Evolutionary conservation across 53 echinoderm and acorn worm genomes (phyloP).

Genomic region (Crossaster papposus): DNA sequence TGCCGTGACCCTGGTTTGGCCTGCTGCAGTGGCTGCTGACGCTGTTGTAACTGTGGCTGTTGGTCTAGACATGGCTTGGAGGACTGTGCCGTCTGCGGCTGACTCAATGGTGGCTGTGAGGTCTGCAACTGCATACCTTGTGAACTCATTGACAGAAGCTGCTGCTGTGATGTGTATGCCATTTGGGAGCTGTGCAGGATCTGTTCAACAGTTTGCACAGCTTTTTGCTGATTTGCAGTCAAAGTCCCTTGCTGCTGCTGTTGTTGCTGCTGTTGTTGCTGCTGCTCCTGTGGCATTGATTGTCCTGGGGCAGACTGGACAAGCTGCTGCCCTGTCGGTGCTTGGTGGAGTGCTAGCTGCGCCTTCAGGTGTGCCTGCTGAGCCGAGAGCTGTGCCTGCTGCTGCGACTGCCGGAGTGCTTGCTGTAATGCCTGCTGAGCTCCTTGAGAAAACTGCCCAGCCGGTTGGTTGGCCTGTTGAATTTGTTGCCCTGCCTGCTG

Average conservation of each 20-base stretch:
- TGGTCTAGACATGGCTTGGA: too few relatives aligned
- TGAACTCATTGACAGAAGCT: conserved; percentile 5
- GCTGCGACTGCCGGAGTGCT: conserved; percentile 30
- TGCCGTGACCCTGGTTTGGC: conserved; percentile 19
- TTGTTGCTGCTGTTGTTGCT: conserved; percentile 8
- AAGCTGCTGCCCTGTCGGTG: conserved; percentile 23
- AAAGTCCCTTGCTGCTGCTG: conserved; percentile 27
- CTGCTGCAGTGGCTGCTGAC: conserved; percentile 38
- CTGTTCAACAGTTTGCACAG: conserved; percentile 28
- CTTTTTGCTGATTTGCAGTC: conserved; percentile 27
- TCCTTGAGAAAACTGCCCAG: background rate
- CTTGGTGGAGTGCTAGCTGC: conserved; percentile 32
- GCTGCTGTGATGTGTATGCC: conserved; percentile 41
- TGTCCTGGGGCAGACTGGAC: conserved; percentile 16
- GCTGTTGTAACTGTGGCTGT: conserved; percentile 47
- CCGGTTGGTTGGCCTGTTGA: conserved; percentile 18
- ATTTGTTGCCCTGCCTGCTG: conserved; percentile 1
- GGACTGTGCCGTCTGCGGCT: conserved; percentile 35
- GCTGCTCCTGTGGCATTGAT: conserved; percentile 12
- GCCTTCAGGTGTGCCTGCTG: conserved; percentile 31
- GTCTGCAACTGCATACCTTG: conserved; percentile 39
- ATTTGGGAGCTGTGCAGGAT: conserved; percentile 25
- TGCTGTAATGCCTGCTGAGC: conserved; percentile 61
- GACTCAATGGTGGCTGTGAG: conserved; percentile 22
- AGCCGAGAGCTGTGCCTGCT: conserved; percentile 33